Evolutionary conservation across 2,888 invertebrate genomes (phyloP), one percentile per base, ranked within the genome.

Genomic region (Andrena trimmerana): DNA sequence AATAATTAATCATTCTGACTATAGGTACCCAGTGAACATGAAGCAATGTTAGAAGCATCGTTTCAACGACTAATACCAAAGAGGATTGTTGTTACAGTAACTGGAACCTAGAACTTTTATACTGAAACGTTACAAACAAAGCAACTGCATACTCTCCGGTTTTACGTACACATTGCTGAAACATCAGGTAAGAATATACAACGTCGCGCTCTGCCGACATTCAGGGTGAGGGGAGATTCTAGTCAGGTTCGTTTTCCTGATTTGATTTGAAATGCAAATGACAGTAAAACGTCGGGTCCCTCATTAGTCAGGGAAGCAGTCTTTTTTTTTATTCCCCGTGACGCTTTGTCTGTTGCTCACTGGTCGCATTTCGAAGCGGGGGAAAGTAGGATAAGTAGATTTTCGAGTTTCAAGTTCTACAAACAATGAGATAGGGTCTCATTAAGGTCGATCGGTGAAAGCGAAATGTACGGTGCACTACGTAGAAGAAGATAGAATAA

Each of bases 251-350:
- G 84, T 82, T 81, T 73, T 67, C 68, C 81, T 88, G 88, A 88
- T 88, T 82, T 77, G 84, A 80, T 88, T 88, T 86, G 74, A 81
- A 76, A 88, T 88, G 88, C 88, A 88, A 88, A 88, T 84, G 84
- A 81, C 72, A 67, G 86, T 84, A 83, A 81, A 81, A 86, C 80
- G 85, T 75, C 76, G 83, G 75, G 78, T 80, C 85, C 81, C 87
- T 87, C 87, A 86, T 87, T 87, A 87, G 87, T 72, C 82, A 31
- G 48, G 24, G 62, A 42, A 54, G 10, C 59, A 42, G 42, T 42
- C 4, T 52, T 48, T 48, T 52, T 76, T 69, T 82, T 73, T 59
- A n/a, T 48, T 57, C 33, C n/a, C 50, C n/a, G 59, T 52, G 7
- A 67, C 27, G 74, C 71, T 84, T 72, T 66, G 33, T 73, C 54